Evolutionary conservation across 2,113 vertebrate species (phyloP).

Genomic region (Phyllostomus hastatus): DNA sequence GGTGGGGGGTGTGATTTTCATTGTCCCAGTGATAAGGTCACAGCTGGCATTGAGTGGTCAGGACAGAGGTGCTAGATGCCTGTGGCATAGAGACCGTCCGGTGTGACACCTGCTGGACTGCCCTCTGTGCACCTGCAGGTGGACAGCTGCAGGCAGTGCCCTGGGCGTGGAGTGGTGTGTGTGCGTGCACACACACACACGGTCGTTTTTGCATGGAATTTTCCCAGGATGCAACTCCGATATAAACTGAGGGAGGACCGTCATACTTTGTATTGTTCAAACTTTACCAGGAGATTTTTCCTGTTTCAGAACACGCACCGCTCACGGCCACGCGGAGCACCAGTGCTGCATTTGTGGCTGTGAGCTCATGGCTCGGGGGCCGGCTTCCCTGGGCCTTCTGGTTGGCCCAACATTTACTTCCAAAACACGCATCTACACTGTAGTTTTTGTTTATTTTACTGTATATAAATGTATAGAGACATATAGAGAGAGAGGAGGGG

Average conservation of each 20-base stretch:
- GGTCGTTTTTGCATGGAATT: not conserved
- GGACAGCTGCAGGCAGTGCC: accelerated
- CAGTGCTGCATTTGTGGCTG: not conserved
- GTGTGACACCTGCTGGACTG: not conserved
- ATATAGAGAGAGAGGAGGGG: not conserved
- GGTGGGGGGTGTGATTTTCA: too few species aligned
- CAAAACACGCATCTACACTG: not conserved
- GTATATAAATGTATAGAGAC: not conserved
- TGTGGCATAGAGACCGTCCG: not conserved
- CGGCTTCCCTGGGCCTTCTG: not conserved
- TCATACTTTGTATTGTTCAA: not conserved
- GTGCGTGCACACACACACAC: not conserved
- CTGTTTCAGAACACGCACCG: not conserved
- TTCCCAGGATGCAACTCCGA: not conserved
- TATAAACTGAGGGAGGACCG: not conserved
- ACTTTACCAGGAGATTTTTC: not conserved
- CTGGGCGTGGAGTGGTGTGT: not conserved
- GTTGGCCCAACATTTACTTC: not conserved
- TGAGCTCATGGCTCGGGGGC: not conserved
- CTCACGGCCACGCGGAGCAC: accelerated
- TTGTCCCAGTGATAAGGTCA: not conserved
- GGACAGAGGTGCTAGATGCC: not conserved
- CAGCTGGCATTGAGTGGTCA: not conserved
- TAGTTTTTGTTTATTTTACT: not conserved
- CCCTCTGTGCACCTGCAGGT: not conserved